A percentile compares a stretch with the other conserved stretches of the same genome.
phyloP scores from a whole-genome alignment of 1,140 invertebrate species.

The Polypedilum pembai region DNA sequence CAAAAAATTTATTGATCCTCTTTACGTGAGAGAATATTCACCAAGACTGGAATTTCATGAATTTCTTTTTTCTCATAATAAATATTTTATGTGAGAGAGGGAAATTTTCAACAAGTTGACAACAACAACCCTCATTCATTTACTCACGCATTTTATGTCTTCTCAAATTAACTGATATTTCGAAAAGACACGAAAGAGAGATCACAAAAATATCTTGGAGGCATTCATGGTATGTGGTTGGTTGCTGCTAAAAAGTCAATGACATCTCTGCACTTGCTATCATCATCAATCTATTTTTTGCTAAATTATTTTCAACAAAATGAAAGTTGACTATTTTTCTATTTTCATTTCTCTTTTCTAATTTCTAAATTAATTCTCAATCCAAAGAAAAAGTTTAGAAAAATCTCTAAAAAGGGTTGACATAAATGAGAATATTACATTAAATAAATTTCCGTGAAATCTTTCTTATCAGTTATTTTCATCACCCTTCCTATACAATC shows the following conservation, averaged over 20 bases:
- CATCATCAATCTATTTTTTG: neutral
- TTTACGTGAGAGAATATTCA: no score
- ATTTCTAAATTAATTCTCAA: no score
- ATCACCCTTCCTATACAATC: neutral
- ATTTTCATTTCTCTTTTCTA: neutral
- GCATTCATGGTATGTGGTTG: neutral
- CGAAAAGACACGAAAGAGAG: neutral
- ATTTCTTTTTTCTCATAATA: conserved; percentile 10
- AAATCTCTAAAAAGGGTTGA: no score
- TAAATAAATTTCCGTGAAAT: conserved; percentile 15
- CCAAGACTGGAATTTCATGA: neutral
- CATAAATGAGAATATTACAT: neutral
- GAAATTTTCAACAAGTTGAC: neutral
- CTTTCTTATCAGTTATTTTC: conserved; percentile 16
- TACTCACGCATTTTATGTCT: neutral
- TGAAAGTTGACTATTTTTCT: neutral
- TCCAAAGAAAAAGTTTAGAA: no score
- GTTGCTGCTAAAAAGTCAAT: neutral
- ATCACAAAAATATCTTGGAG: neutral
- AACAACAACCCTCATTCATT: conserved; percentile 2
- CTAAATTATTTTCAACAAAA: neutral
- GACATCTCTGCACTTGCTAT: neutral
- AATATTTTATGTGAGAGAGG: neutral
- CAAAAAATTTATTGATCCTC: no score
- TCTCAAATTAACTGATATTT: conserved; percentile 19